Evolutionary conservation across 2,113 vertebrate species (phyloP), one percentile per base, ranked within the genome.

Genomic region (Perca schrenkii): DNA sequence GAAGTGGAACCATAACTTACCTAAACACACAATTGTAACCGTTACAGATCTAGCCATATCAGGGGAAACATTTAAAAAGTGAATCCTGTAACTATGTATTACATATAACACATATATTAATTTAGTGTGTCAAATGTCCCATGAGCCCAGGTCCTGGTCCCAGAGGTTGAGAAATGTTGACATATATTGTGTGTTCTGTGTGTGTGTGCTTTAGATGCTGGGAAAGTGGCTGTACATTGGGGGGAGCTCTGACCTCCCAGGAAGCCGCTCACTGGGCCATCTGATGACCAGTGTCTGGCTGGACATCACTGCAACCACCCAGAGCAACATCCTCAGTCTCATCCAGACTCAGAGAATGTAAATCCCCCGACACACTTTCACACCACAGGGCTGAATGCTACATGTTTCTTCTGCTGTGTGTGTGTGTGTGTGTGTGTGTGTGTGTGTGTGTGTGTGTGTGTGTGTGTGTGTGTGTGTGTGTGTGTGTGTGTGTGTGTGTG

Each of bases 311-410:
- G 31, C 74, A 43, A 91, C 90, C 31, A 1, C 54, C n/a, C 67
- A 85, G 57, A 88, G 77, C 70, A 89, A 88, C 58, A 6, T 89
- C 65, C 80, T 92, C 36, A 80, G 69, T 10, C 1, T 94, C 31
- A 0, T 90, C n/a, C 92, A 94, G 86, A 84, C 62, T 46, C 87
- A 93, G 83, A 90, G 52, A 78, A 73, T 86, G 93, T 94, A 92
- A 89, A 74, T 49, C 46, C 49, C 6, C 31, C 2, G 3, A 3
- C 2, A 14, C 71, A 1, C 36, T 17, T 4, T 25, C 22, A 52
- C 62, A 56, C 25, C 46, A 72, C 47, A 40, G 4, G 1, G 14
- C 49, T 13, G 11, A 17, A 40, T 53, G 58, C 57, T 11, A 36
- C 15, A 12, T 19, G 47, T 46, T 54, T 63, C 47, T 54, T 63